Base-by-base conservation (phyloP, 2,888 invertebrate species). In the Acanthosoma haemorrhoidale region DNA sequence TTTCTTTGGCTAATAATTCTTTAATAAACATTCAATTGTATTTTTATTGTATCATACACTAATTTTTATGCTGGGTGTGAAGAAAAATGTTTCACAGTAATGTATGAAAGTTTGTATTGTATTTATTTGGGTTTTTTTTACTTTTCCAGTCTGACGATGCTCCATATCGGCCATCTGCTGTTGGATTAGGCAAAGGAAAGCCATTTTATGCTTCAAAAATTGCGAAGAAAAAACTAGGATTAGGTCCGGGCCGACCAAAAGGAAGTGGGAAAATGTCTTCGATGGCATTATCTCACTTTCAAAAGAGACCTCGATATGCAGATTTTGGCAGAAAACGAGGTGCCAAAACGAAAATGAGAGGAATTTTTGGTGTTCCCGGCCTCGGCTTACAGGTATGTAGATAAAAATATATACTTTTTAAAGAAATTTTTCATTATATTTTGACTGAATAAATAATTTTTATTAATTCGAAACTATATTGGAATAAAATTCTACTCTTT, bases 271-370 rank as follows among this genome's bases (percentile, higher is more conserved):
- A 84, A 41, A 69, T 76, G 63, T 71, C 74, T 32, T 73, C 73
- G 25, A 72, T 75, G 16, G 72, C 75, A 4, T 73, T 76, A 15
- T 71, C 74, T 25, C 72, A 73, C 25, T 76, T 74, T 58, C 76
- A 76, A 41, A 76, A 76, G 87, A 8, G 91, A 91, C 80, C 81
- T 88, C 83, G 89, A 61, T 82, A 90, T 59, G 85, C 86, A 21
- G 90, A 92, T 75, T 88, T 92, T 78, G 88, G 90, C 32, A 82
- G 93, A 73, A 93, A 94, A 78, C 84, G 94, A 72, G 92, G 91
- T 6, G 87, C 91, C 1, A 95, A 95, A 79, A 88, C 92, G 13
- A 95, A 94, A 81, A 91, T 94, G 87, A 82, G 92, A 63, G 92
- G 91, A 4, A 86, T 91, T 51, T 91, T 91, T 78, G 91, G 91